Evolutionary conservation across 2,888 invertebrate species (phyloP), one percentile per base, ranked within the genome.

Genomic region (Hypercompe scribonia): DNA sequence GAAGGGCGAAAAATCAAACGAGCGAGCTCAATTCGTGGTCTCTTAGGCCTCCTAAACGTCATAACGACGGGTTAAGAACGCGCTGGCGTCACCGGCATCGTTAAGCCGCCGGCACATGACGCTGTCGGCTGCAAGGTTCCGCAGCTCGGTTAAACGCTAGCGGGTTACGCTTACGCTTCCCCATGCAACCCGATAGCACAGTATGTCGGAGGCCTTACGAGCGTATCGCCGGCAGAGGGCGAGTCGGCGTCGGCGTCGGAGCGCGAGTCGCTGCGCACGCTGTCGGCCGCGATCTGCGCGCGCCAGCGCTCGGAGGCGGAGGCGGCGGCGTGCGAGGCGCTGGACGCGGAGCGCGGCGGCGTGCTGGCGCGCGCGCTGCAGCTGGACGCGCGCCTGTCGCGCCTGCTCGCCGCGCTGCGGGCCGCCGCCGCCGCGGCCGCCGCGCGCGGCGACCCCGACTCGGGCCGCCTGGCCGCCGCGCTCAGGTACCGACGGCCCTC

Each of bases 261-360:
- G 83, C 96, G 96, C 81, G 98, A 98, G 87, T 98, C 98, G 64
- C 96, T 98, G 64, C 97, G 97, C 85, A 98, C 97, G 90, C 93
- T 98, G 15, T 97, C 98, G 0, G 97, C 97, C 83, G 97, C 98
- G 71, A 98, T 98, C 88, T 96, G 97, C 68, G 96, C 96, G 87
- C 96, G 98, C 1, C 97, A 98, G 86, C 96, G 97, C 81, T 96
- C 96, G 77, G 97, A 97, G 88, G 95, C 96, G 67, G 96, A 96
- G 87, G 96, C 95, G 93, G 89, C 89, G 90, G 90, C 84, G 93
- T 90, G 72, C 0, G 78, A 36, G 0, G 80, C 75, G 75, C 76
- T 88, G 89, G 83, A 84, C 89, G 74, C 89, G 88, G 71, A 90
- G 91, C 54, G 93, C 89, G 84, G 87, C 90, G 78, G 97, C 21